Conservation (phyloP, 92 coral and sea anemone species). For the Anthopleura xanthogrammica region DNA sequence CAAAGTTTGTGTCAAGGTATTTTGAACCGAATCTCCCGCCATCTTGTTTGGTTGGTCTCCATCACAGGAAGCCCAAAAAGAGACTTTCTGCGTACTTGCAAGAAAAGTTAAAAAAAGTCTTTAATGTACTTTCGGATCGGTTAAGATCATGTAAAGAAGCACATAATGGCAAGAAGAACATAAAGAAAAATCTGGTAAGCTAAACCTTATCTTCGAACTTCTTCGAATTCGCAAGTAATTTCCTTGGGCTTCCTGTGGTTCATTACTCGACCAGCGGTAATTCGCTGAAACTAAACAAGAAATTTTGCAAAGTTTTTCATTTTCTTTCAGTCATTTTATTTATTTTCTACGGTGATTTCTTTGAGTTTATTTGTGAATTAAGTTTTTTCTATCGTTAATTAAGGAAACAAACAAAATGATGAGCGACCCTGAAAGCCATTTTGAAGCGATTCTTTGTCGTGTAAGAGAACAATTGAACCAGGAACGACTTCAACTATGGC, state of each 20-base stretch:
- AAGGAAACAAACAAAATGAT: conserved; percentile 12
- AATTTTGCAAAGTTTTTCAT: neutral
- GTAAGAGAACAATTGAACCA: conserved; percentile 75
- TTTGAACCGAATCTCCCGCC: conserved; percentile 40
- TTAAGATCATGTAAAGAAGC: too few species aligned
- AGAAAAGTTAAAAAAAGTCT: too few species aligned
- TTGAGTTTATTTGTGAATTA: neutral
- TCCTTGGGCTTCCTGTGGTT: neutral
- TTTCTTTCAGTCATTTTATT: neutral
- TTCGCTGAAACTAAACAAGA: conserved; percentile 27
- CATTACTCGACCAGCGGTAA: conserved; percentile 42
- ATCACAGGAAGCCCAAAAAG: neutral
- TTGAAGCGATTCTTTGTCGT: conserved; percentile 55
- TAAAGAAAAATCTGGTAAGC: too few species aligned
- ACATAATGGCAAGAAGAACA: too few species aligned
- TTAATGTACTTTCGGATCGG: too few species aligned
- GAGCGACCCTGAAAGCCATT: conserved; percentile 42
- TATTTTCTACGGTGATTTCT: neutral
- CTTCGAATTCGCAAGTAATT: too few species aligned
- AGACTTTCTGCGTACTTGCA: too few species aligned
- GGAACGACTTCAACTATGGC: conserved; percentile 86
- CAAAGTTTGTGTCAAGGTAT: neutral
- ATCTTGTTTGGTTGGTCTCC: conserved; percentile 31
- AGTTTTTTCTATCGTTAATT: neutral
- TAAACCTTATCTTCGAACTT: too few species aligned